Conservation (phyloP, 2,888 invertebrate genomes). For the Agrochola litura region DNA sequence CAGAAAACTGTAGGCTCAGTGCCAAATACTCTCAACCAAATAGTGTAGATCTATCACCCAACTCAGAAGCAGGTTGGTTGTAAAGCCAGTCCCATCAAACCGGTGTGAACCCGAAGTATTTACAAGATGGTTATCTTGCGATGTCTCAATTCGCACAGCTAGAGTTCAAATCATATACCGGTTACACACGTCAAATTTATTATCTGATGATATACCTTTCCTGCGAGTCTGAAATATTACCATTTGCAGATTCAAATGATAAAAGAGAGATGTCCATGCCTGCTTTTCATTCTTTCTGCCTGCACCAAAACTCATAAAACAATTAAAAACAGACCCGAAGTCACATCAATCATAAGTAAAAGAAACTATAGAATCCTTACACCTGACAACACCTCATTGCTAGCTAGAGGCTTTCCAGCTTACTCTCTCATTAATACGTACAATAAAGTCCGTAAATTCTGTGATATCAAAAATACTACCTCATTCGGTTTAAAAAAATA, state of each 20-base stretch:
- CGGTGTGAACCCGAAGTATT: conserved; percentile 38
- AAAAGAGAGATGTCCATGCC: neutral
- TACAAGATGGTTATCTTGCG: conserved; percentile 43
- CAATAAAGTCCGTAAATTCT: no score
- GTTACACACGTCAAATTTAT: conserved; percentile 14
- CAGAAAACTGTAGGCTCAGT: neutral
- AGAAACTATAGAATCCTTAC: no score
- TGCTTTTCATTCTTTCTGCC: no score
- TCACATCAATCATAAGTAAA: no score
- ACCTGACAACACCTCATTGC: no score
- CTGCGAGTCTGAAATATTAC: neutral
- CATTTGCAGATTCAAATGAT: conserved; percentile 9
- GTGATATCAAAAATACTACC: no score
- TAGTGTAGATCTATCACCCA: conserved; percentile 11
- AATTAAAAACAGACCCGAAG: no score
- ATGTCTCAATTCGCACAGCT: conserved; percentile 49
- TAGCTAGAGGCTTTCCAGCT: no score
- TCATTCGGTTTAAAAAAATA: no score
- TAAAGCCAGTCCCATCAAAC: conserved; percentile 43
- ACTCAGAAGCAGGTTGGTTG: neutral
- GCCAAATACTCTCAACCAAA: neutral
- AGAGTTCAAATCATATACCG: conserved; percentile 33
- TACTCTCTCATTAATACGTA: no score
- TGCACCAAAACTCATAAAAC: no score
- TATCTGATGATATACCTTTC: conserved; percentile 2